Base-by-base conservation (phyloP, 1,140 invertebrate species). In the Drosophila persimilis region DNA sequence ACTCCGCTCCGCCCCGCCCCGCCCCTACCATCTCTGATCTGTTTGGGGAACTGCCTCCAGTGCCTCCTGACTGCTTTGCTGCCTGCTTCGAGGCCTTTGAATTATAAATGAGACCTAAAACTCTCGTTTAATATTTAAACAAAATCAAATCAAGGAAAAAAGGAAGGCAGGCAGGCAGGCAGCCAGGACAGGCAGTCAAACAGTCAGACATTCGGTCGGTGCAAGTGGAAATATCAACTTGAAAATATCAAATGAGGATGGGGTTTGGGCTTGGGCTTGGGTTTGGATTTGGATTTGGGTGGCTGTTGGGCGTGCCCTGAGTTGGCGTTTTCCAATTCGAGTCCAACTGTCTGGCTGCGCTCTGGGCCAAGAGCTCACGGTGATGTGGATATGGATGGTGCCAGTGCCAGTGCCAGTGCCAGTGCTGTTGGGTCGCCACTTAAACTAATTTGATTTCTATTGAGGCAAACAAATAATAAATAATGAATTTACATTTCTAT, bases 371-470 rank as follows among this genome's bases (percentile, higher is more conserved):
- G 51, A 46, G 63, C 35, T 9, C 11, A 31, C 61, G 15, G 3
- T 4, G 29, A 6, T 17, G 41, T 17, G 41, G 13, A 47, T 8
- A 8, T 15, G 60, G 44, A 7, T 39, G 35, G 9, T 31, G 29
- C 29, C 8, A 8, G 7, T 39, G 35, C 11, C 5, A 22, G 24
- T 43, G 41, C 11, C 5, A 22, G 24, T 43, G 41, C 35, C 15
- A 29, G 51, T 50, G 62, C 46, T 60, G 64, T 53, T 65, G 59
- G 60, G 60, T 69, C 76, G 66, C 78, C 83, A 88, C 83, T 88
- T 88, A 88, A 88, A 88, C 83, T 88, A 88, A 88, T 88, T 88
- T 88, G 83, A 88, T 88, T 88, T 88, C 83, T 88, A 88, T 88
- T 88, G 78, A 88, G 79, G 83, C 84, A 88, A 88, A 88, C 83